Conservation (phyloP, 2,888 invertebrate species). For the Allolobophora icterica region DNA sequence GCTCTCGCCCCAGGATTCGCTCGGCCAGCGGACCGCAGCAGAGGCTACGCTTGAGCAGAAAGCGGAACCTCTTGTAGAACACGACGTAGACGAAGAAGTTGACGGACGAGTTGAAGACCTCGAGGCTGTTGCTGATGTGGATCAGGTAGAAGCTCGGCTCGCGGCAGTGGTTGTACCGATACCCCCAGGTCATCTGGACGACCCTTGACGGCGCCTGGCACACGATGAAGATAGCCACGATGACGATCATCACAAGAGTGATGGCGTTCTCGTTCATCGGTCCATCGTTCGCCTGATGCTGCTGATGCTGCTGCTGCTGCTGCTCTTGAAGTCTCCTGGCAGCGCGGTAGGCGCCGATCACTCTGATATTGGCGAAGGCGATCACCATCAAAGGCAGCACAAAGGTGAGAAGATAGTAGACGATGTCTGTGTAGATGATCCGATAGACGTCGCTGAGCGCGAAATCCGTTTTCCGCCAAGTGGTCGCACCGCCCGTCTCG, state of each 20-base stretch:
- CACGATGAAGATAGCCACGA: slow-evolving; percentile 49
- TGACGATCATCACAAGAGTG: slow-evolving; percentile 50
- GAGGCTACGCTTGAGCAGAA: slow-evolving; percentile 36
- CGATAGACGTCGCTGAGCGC: slow-evolving; percentile 39
- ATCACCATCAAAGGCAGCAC: slow-evolving; percentile 47
- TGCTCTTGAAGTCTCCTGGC: neutral
- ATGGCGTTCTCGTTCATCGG: slow-evolving; percentile 48
- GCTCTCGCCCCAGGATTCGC: neutral
- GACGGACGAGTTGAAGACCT: slow-evolving; percentile 49
- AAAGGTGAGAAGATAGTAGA: slow-evolving; percentile 48
- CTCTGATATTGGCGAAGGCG: slow-evolving; percentile 44
- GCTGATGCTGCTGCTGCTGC: slow-evolving; percentile 13
- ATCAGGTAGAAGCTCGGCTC: slow-evolving; percentile 46
- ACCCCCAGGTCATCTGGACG: slow-evolving; percentile 42
- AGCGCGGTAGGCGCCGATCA: slow-evolving; percentile 47
- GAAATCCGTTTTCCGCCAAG: slow-evolving; percentile 40
- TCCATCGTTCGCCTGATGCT: too few relatives aligned
- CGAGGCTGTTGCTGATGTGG: slow-evolving; percentile 48
- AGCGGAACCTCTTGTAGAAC: slow-evolving; percentile 47
- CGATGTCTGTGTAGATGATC: slow-evolving; percentile 44
- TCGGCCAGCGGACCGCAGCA: neutral
- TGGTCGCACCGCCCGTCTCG: neutral
- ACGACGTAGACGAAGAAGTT: slow-evolving; percentile 49
- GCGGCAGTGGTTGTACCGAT: slow-evolving; percentile 43
- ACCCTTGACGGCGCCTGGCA: slow-evolving; percentile 48